These are phyloP conservation scores for Octopus sinensis DNA, from an alignment of 1,140 invertebrate species.

Conservation along the genomic window DNA sequence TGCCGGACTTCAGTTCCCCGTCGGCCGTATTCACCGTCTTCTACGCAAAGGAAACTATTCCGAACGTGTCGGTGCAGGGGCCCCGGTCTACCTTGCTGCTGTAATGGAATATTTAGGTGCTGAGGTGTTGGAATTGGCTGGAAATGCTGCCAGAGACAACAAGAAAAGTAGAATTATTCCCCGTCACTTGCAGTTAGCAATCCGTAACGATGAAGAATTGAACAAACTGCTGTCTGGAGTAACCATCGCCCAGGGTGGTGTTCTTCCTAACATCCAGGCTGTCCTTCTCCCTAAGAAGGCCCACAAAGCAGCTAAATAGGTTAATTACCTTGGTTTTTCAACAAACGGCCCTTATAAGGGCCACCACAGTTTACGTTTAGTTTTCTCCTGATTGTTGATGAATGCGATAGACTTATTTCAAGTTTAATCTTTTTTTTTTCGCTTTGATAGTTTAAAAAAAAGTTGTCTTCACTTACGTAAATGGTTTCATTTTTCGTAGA, in stretches of 20 bases:
- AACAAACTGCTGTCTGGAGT: constrained; percentile 28
- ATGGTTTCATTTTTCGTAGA: too few species aligned
- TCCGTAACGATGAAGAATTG: constrained; percentile 45
- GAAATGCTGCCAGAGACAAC: constrained; percentile 70
- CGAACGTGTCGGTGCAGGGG: constrained; percentile 41
- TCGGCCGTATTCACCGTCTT: constrained; percentile 44
- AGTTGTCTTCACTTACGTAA: too few species aligned
- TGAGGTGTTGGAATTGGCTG: constrained; percentile 64
- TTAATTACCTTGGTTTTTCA: too few species aligned
- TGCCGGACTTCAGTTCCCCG: constrained; percentile 32
- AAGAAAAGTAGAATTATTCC: constrained; percentile 50
- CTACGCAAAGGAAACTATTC: constrained; percentile 45
- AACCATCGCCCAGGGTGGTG: constrained; percentile 51
- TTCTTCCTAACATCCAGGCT: constrained; percentile 51
- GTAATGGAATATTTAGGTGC: constrained; percentile 55
- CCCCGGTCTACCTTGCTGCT: constrained; percentile 47
- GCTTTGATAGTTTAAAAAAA: too few species aligned
- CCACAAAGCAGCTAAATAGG: constrained; percentile 11
- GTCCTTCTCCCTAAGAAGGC: constrained; percentile 49
- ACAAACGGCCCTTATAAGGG: too few species aligned
- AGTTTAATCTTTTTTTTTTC: too few species aligned
- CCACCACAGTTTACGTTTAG: too few species aligned
- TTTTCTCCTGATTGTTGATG: too few species aligned
- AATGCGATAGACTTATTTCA: too few species aligned
- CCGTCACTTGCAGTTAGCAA: constrained; percentile 44